phyloP scores from a whole-genome alignment of 2,888 invertebrate species.

The Drosophila paranaensis region DNA sequence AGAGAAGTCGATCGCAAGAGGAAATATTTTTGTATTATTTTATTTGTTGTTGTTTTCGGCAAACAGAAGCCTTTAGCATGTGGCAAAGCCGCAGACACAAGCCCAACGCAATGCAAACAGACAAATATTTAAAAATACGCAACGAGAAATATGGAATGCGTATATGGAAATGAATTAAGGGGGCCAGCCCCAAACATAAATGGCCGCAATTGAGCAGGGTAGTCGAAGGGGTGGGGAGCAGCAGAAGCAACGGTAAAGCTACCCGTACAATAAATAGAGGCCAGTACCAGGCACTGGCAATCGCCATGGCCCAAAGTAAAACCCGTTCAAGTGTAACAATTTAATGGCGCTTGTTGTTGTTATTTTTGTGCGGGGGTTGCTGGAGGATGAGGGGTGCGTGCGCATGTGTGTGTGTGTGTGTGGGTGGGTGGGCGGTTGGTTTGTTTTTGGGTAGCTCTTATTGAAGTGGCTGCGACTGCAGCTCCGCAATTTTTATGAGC shows the following conservation, averaged over 20 bases:
- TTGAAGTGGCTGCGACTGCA: slow-evolving; percentile 54
- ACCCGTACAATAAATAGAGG: slow-evolving; percentile 31
- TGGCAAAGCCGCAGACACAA: background rate
- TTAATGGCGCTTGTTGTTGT: slow-evolving; percentile 76
- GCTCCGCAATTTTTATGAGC: slow-evolving; percentile 66
- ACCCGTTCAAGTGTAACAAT: slow-evolving; percentile 82
- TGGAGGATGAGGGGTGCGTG: background rate
- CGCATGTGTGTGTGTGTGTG: background rate
- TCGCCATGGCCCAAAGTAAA: slow-evolving; percentile 70
- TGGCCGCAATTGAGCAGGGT: slow-evolving; percentile 25
- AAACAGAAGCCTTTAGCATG: slow-evolving; percentile 4
- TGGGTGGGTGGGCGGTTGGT: slow-evolving; percentile 8
- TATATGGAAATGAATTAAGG: slow-evolving; percentile 75
- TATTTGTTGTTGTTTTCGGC: background rate
- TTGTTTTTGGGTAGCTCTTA: slow-evolving; percentile 33
- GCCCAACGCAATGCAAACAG: slow-evolving; percentile 39
- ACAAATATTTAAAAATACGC: slow-evolving; percentile 57
- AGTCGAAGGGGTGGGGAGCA: background rate
- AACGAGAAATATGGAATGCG: slow-evolving; percentile 65
- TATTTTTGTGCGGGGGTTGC: slow-evolving; percentile 45
- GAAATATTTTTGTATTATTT: background rate
- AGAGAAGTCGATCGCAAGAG: background rate
- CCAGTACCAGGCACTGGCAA: slow-evolving; percentile 60
- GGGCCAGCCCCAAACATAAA: slow-evolving; percentile 22
- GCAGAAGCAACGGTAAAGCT: slow-evolving; percentile 8